Base-by-base conservation (phyloP, 2,888 invertebrate species). In the Nowickia ferox region DNA sequence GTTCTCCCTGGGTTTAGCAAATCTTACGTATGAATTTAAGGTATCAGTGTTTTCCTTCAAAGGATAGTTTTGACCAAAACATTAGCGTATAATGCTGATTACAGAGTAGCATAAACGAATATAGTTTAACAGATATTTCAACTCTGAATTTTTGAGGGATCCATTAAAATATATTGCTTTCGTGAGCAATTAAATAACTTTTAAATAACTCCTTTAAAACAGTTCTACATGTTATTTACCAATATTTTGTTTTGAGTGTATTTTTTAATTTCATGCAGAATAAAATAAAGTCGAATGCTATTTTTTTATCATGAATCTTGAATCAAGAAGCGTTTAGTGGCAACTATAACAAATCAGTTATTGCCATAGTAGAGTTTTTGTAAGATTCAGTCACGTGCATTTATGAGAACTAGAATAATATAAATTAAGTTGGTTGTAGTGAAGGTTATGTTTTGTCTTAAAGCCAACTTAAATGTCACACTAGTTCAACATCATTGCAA, bases 261-360 rank as follows among this genome's bases (percentile, higher is more conserved):
- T 44, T 15, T 48, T 51, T 13, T 65, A n/a, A 59, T 44, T 30
- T 61, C 22, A 61, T 76, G 44, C 30, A 61, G 42, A 51, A 40
- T 55, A 19, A 65, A 61, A 46, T n/a, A 55, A 42, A 69, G 4
- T 74, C 13, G 17, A 82, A 65, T 19, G 17, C 46, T 5, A 77
- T 76, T 30, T 55, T 72, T 57, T 51, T 57, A 57, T 61, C 6
- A 30, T 30, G 30, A 30, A 44, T 17, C 22, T 74, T 65, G 74
- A 77, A 80, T 77, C 77, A 87, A 84, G 86, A 84, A 87, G 86
- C 86, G 57, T 69, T 80, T 74, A 68, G 78, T 84, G 86, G 84
- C 65, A 84, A 65, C 84, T 84, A 84, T 87, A 81, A 87, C 86
- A 84, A 86, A 87, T 87, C 84, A 84, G 81, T 87, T 81, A 81